Conservation (phyloP, 2,888 invertebrate species). For the Gastrophysa polygoni region DNA sequence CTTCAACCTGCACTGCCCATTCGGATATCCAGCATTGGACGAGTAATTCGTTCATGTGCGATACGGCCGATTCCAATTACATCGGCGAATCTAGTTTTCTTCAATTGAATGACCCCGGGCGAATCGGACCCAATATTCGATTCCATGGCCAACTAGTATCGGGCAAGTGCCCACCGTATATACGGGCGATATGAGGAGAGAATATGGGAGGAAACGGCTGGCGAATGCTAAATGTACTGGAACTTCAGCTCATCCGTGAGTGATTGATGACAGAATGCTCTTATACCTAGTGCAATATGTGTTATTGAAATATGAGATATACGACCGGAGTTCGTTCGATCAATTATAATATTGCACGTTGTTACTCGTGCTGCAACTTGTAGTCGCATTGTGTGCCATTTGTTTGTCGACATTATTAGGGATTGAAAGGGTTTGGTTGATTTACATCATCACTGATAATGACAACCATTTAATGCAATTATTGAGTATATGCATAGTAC, state of each 20-base stretch:
- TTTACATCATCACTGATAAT: no score
- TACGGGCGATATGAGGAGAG: slow-evolving; percentile 38
- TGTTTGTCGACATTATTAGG: no score
- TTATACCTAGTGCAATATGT: slow-evolving; percentile 57
- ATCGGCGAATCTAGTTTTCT: not conserved
- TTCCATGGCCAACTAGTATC: slow-evolving; percentile 27
- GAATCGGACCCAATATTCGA: slow-evolving; percentile 1
- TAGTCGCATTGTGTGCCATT: no score
- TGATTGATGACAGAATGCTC: slow-evolving; percentile 59
- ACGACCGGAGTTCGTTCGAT: slow-evolving; percentile 48
- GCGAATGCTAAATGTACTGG: slow-evolving; percentile 59
- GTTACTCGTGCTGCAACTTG: slow-evolving; percentile 4
- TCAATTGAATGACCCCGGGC: not conserved
- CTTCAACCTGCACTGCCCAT: no score
- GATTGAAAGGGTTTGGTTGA: no score
- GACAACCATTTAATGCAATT: no score
- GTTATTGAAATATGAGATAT: slow-evolving; percentile 58
- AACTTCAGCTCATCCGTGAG: slow-evolving; percentile 59
- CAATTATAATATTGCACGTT: slow-evolving; percentile 49
- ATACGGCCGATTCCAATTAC: no score
- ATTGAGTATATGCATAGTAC: no score
- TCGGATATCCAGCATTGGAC: no score
- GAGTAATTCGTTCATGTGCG: no score
- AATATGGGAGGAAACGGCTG: slow-evolving; percentile 50
- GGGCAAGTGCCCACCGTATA: slow-evolving; percentile 47